phyloP scores from a whole-genome alignment of 2,797 vertebrate genomes.

The Graptemys geographica region DNA sequence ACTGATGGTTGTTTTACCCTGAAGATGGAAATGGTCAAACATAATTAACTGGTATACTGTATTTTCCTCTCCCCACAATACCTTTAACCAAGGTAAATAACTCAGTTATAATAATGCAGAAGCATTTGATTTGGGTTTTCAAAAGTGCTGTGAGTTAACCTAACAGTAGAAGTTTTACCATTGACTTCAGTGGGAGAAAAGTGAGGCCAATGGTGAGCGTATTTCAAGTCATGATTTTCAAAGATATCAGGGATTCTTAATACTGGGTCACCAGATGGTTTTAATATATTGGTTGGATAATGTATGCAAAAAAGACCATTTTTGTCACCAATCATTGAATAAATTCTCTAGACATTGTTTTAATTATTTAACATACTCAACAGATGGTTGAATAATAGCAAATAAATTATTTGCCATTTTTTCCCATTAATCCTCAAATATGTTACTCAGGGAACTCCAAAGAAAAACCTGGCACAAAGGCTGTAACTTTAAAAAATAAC shows the following conservation, averaged over 20 bases:
- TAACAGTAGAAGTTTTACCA: neutral
- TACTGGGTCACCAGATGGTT: neutral
- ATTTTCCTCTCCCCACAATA: constrained; percentile 13
- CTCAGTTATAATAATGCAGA: neutral
- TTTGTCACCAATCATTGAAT: neutral
- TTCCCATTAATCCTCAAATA: neutral
- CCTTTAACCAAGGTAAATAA: constrained; percentile 13
- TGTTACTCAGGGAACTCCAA: neutral
- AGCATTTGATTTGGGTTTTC: neutral
- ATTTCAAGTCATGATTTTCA: too few relatives aligned
- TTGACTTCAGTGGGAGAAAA: constrained; percentile 15
- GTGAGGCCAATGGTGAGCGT: constrained; percentile 4
- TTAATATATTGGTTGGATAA: neutral
- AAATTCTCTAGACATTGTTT: neutral
- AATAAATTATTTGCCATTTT: neutral
- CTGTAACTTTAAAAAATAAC: neutral
- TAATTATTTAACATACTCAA: neutral
- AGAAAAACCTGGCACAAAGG: neutral
- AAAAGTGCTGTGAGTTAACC: neutral
- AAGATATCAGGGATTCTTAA: constrained; percentile 6
- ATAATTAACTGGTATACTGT: constrained; percentile 54
- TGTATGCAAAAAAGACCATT: neutral
- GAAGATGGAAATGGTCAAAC: constrained; percentile 45
- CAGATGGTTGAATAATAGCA: neutral
- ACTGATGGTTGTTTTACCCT: constrained; percentile 39